These are phyloP conservation scores for Cyphomyrus plagiostoma DNA, from an alignment of 2,113 vertebrate genomes.

Conservation along the genomic window DNA sequence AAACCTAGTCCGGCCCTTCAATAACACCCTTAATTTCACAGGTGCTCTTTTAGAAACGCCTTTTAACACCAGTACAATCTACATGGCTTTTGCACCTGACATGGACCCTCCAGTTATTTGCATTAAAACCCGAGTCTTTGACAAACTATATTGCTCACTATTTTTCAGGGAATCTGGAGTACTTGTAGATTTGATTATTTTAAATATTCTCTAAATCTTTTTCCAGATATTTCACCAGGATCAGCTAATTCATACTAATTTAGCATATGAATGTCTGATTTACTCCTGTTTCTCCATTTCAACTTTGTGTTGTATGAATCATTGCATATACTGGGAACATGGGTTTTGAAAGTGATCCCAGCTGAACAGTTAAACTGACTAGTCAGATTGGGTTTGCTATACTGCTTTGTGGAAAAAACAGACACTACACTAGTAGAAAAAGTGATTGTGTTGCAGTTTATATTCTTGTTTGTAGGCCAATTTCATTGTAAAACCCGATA, in stretches of 20 bases:
- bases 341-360: neutral
- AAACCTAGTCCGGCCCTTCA: neutral
- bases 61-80: neutral
- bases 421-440: neutral
- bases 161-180: neutral
- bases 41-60: neutral
- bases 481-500: neutral
- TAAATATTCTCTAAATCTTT: neutral
- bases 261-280: neutral
- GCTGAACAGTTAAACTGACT: neutral
- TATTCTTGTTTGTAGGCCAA: neutral
- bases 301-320: neutral
- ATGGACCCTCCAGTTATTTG: neutral
- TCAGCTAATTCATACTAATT: neutral
- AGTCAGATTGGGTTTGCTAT: neutral
- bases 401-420: neutral
- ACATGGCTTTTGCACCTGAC: neutral
- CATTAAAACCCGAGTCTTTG: neutral
- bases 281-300: neutral
- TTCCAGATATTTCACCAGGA: neutral
- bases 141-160: neutral
- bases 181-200: neutral
- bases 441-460: neutral
- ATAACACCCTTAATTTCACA: neutral
- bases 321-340: neutral